Evolutionary conservation across 2,797 vertebrate genomes (phyloP).

Genomic region (Amblyopsis hoosieri): DNA sequence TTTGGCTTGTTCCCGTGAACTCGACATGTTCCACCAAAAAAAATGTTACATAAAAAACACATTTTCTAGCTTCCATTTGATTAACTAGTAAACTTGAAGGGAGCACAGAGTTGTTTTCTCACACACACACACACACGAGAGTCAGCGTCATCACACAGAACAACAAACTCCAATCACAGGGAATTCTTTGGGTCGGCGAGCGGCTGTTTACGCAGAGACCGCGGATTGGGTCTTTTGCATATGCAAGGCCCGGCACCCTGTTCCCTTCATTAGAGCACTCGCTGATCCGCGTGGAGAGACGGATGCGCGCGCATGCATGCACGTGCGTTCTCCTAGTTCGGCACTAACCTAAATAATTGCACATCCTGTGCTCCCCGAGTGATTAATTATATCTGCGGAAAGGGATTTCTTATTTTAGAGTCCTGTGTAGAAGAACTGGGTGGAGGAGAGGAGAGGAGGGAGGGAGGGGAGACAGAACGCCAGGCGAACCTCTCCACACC

Average conservation of each 20-base stretch:
- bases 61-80: neutral
- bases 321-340: slow-evolving; percentile 53
- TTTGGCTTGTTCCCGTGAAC: no score
- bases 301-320: slow-evolving; percentile 1
- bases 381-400: slow-evolving; percentile 85
- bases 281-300: neutral
- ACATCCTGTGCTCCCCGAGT: slow-evolving; percentile 82
- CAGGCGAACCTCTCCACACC: slow-evolving; percentile 74
- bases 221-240: slow-evolving; percentile 12
- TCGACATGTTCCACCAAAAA: no score
- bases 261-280: slow-evolving; percentile 11
- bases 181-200: neutral
- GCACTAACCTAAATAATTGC: slow-evolving; percentile 85
- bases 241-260: slow-evolving; percentile 12
- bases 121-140: no score
- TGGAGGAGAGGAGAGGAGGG: slow-evolving; percentile 43
- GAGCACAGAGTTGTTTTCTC: no score
- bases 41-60: neutral
- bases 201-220: neutral
- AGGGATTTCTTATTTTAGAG: slow-evolving; percentile 84
- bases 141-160: no score
- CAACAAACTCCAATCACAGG: neutral
- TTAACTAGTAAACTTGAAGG: no score
- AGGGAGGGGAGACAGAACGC: slow-evolving; percentile 62
- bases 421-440: slow-evolving; percentile 70